Evolutionary conservation across 2,888 invertebrate species (phyloP).

Genomic region (Blastobasis adustella): DNA sequence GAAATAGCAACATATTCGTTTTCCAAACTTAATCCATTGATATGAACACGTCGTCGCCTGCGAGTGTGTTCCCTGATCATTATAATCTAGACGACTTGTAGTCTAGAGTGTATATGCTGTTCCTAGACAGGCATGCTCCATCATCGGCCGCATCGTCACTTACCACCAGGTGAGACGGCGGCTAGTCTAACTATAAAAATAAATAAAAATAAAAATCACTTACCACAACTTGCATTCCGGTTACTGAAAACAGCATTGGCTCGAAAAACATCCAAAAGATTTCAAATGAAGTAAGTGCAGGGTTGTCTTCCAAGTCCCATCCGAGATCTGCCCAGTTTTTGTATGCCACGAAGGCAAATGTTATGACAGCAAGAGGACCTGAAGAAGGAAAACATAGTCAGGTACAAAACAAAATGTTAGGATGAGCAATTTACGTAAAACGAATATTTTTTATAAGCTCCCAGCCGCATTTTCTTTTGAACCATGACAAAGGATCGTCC

Average conservation of each 20-base stretch:
- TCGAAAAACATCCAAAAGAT: slow-evolving; percentile 93
- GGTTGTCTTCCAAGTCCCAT: slow-evolving; percentile 85
- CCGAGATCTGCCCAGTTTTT: slow-evolving; percentile 83
- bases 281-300: slow-evolving; percentile 84
- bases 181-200: too few species aligned
- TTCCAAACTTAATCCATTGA: too few species aligned
- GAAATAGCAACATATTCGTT: too few species aligned
- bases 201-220: slow-evolving; percentile 5
- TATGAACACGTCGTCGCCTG: too few species aligned
- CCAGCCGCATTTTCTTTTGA: neutral
- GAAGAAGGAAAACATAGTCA: slow-evolving; percentile 36
- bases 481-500: neutral
- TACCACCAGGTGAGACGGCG: too few species aligned
- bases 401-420: neutral
- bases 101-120: too few species aligned
- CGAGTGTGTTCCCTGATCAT: too few species aligned
- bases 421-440: neutral
- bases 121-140: too few species aligned
- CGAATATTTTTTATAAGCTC: too few species aligned
- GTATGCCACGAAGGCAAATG: slow-evolving; percentile 82
- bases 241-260: slow-evolving; percentile 90
- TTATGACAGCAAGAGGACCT: slow-evolving; percentile 84
- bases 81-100: too few species aligned
- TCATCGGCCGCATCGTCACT: too few species aligned
- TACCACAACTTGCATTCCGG: slow-evolving; percentile 85